Evolutionary conservation across 1,140 invertebrate species (phyloP), one percentile per base, ranked within the genome.

Genomic region (Neocloeon triangulifer): DNA sequence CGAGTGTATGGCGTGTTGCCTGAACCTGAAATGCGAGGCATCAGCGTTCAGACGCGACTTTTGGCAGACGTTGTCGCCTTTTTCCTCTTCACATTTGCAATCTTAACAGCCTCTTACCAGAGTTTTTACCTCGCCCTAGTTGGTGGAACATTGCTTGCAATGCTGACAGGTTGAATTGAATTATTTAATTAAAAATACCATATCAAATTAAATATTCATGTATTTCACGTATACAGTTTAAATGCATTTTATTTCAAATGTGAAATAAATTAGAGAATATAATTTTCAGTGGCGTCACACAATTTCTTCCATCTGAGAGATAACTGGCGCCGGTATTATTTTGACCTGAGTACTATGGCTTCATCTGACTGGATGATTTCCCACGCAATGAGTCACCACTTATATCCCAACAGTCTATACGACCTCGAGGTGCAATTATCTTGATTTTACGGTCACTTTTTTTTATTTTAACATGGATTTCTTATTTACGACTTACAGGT

Each of bases 231-330:
- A n/a, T n/a, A n/a, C n/a, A n/a, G n/a, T n/a, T n/a, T n/a, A n/a
- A n/a, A n/a, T n/a, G n/a, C n/a, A n/a, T n/a, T n/a, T n/a, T n/a
- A n/a, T n/a, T n/a, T n/a, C n/a, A n/a, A n/a, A n/a, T n/a, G n/a
- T n/a, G n/a, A n/a, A n/a, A n/a, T n/a, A n/a, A n/a, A n/a, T n/a
- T n/a, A n/a, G n/a, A n/a, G n/a, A n/a, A n/a, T n/a, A n/a, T n/a
- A n/a, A n/a, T n/a, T n/a, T n/a, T n/a, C n/a, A n/a, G n/a, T n/a
- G n/a, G n/a, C n/a, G n/a, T n/a, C 66, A 0, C 81, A 88, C 45
- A 88, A 86, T 50, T 88, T 76, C 44, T 70, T 84, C 29, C 81
- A 88, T 45, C 61, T 69, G 41, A 62, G 58, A 14, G 69, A 85
- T 43, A 81, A 65, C 44, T 81, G 76, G 59, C 62, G 80, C 26